Evolutionary conservation across 1,140 invertebrate genomes (phyloP).

Genomic region (Drepana arcuata): DNA sequence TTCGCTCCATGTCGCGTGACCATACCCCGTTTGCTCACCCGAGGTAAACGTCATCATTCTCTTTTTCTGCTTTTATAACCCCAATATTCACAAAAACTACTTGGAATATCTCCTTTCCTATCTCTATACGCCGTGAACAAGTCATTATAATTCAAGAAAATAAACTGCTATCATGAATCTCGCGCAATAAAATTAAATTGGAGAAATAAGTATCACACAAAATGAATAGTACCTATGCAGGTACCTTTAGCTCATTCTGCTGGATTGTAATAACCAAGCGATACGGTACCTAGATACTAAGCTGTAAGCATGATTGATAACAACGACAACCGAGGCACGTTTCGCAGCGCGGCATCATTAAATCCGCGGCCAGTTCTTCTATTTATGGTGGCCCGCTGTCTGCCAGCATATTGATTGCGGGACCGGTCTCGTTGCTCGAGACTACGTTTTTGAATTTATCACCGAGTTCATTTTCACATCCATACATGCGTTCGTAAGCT

Average conservation of each 20-base stretch:
- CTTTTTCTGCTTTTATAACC: too few species aligned
- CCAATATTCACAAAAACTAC: too few species aligned
- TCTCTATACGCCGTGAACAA: too few species aligned
- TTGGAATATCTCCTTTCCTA: too few species aligned
- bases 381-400: slow-evolving; percentile 50
- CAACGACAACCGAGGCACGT: slow-evolving; percentile 35
- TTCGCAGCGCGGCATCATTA: slow-evolving; percentile 43
- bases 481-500: background rate
- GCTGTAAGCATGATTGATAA: slow-evolving; percentile 49
- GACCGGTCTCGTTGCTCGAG: slow-evolving; percentile 26
- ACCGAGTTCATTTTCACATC: background rate
- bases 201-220: slow-evolving; percentile 22
- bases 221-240: too few species aligned
- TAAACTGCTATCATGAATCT: slow-evolving; percentile 14
- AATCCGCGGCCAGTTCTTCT: slow-evolving; percentile 44
- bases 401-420: slow-evolving; percentile 49
- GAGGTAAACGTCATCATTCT: slow-evolving; percentile 53
- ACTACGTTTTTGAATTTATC: slow-evolving; percentile 1
- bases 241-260: slow-evolving; percentile 13
- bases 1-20: slow-evolving; percentile 52
- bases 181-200: slow-evolving; percentile 23
- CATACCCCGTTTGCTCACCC: slow-evolving; percentile 33
- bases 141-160: too few species aligned
- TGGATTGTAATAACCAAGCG: slow-evolving; percentile 28
- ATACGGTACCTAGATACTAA: slow-evolving; percentile 27